Percentiles rank a stretch among this genome's conserved stretches.
Evolutionary conservation across 2,797 vertebrate species (phyloP).

Genomic region (Fringilla coelebs): DNA sequence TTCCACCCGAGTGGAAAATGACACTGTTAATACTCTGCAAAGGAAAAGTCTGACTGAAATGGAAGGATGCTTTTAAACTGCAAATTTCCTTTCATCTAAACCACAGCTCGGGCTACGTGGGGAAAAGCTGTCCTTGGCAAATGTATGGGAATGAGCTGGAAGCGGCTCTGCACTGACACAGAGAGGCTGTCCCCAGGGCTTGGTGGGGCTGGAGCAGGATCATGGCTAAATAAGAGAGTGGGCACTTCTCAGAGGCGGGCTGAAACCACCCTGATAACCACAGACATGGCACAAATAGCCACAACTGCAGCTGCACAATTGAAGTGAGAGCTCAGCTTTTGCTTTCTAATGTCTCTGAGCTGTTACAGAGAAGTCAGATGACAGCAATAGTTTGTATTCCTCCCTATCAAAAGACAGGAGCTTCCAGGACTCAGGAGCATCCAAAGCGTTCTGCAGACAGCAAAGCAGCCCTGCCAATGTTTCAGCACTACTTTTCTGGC

Average conservation of each 20-base stretch:
- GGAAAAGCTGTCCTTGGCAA: conserved; percentile 9
- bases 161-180: background rate
- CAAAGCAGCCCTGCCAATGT: background rate
- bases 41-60: background rate
- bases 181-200: background rate
- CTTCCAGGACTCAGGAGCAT: background rate
- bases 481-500: background rate
- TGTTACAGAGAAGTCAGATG: background rate
- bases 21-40: background rate
- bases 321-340: background rate
- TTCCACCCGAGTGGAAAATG: background rate
- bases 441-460: background rate
- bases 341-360: conserved; percentile 12
- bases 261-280: background rate
- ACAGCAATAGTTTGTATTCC: background rate
- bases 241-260: background rate
- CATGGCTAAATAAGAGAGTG: background rate
- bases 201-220: background rate
- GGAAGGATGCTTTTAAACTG: conserved; percentile 16
- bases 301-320: background rate
- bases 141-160: background rate
- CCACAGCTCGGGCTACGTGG: background rate
- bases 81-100: background rate
- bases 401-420: background rate
- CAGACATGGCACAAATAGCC: background rate